These are phyloP conservation scores for Empidonax traillii DNA, from an alignment of 2,113 vertebrate genomes.

Conservation along the genomic window DNA sequence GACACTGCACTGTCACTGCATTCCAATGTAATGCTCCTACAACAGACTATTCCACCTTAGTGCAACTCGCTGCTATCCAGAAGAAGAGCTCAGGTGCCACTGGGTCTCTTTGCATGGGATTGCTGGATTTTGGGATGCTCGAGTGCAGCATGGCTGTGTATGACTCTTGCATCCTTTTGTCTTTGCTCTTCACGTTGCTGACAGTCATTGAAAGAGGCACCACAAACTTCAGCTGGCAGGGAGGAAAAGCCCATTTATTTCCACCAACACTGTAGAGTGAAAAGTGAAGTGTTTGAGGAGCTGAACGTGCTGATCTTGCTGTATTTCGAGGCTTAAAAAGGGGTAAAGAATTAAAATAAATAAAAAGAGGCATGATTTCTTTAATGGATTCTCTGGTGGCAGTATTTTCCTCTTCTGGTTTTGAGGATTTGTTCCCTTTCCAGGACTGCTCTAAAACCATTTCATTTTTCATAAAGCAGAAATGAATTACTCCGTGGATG, in stretches of 20 bases:
- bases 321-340: not conserved
- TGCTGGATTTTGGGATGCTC: not conserved
- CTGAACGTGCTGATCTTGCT: not conserved
- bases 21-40: not conserved
- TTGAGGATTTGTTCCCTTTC: too few relatives aligned
- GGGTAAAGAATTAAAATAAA: not conserved
- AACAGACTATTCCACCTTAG: not conserved
- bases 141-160: not conserved
- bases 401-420: not conserved
- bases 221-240: not conserved
- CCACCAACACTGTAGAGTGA: not conserved
- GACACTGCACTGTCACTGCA: too few relatives aligned
- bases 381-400: not conserved
- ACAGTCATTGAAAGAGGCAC: not conserved
- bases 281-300: not conserved
- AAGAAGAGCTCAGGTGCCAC: accelerated
- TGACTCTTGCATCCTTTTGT: not conserved
- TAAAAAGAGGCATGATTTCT: not conserved
- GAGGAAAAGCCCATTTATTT: not conserved
- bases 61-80: accelerated
- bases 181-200: not conserved
- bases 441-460: too few relatives aligned
- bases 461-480: too few relatives aligned
- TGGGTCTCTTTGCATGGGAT: not conserved
- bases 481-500: too few relatives aligned